A percentile compares a stretch with the other conserved stretches of the same genome.
These are phyloP conservation scores for Lamprotornis superbus DNA, from an alignment of 2,113 vertebrate genomes.

Conservation along the genomic window DNA sequence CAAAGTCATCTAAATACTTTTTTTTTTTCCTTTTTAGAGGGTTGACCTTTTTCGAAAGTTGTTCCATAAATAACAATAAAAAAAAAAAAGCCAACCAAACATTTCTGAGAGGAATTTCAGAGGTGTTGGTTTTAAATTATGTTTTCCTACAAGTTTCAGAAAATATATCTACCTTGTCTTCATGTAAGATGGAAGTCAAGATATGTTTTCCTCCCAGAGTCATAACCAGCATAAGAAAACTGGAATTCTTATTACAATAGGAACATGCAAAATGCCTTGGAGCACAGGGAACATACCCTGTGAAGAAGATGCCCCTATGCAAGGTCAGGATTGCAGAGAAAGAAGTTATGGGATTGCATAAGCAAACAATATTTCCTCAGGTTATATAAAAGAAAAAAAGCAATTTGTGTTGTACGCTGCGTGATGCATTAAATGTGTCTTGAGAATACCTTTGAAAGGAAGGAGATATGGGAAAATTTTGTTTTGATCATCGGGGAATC, in stretches of 20 bases:
- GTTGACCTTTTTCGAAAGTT: background rate
- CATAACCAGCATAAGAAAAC: background rate
- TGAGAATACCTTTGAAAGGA: background rate
- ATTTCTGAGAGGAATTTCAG: background rate
- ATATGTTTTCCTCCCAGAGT: background rate
- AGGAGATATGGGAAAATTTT: background rate
- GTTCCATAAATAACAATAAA: background rate
- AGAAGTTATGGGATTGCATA: background rate
- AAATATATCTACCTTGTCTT: background rate
- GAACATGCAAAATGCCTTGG: background rate
- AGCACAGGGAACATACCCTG: background rate
- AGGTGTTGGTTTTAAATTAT: rapidly evolving
- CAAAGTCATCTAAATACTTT: background rate
- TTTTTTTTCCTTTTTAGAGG: background rate
- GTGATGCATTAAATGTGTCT: background rate
- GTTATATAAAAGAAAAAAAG: background rate
- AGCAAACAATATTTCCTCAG: background rate
- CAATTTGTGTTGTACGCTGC: background rate
- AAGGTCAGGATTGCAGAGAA: background rate
- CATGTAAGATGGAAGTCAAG: background rate
- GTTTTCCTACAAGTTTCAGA: background rate
- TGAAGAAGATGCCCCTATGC: background rate
- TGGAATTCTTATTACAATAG: background rate
- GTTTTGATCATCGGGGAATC: background rate
- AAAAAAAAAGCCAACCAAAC: background rate